Conservation (phyloP, 1,140 invertebrate genomes). For the Melipona quadrifasciata region DNA sequence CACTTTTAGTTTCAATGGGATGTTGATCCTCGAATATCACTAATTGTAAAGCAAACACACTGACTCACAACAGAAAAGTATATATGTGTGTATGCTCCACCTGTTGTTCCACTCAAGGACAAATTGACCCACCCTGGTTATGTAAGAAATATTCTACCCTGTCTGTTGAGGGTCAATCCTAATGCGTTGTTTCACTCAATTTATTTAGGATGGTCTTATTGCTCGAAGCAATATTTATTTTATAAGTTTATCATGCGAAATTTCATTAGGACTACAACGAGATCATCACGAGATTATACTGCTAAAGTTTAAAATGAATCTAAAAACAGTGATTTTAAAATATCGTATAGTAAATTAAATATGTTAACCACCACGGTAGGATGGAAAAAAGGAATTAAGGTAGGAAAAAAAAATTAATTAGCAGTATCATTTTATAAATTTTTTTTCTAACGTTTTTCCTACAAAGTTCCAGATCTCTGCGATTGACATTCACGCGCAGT, state of each 20-base stretch:
- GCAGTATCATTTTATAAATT: not conserved
- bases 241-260: not conserved
- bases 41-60: not conserved
- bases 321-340: too few species aligned
- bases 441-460: not conserved
- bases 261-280: too few species aligned
- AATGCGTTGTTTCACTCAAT: not conserved
- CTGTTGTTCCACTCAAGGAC: not conserved
- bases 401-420: too few species aligned
- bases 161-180: not conserved
- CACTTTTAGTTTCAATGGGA: not conserved
- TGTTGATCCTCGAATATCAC: not conserved
- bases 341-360: not conserved
- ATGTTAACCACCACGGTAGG: not conserved
- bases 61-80: not conserved
- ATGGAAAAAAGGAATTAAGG: too few species aligned
- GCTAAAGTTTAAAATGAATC: too few species aligned
- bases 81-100: not conserved
- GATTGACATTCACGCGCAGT: not conserved
- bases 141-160: not conserved
- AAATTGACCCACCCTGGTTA: slow-evolving; percentile 2
- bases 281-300: too few species aligned
- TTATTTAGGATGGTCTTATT: not conserved
- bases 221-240: not conserved
- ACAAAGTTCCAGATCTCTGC: not conserved